Conservation (phyloP, 2,113 vertebrate species). For the Pelobates fuscus region DNA sequence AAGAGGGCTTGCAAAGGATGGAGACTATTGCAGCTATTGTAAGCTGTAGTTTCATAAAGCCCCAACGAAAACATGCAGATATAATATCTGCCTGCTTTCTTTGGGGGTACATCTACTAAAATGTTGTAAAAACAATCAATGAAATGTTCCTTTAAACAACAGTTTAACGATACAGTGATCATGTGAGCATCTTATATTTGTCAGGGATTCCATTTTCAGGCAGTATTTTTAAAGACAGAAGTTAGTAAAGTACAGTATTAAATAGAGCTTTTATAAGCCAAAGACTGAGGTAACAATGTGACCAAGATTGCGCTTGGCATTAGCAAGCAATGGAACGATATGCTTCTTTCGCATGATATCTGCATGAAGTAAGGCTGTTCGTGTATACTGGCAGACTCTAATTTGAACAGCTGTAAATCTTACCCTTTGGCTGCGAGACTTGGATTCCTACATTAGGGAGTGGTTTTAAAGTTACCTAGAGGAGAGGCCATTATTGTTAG, state of each 20-base stretch:
- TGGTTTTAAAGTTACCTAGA: not conserved
- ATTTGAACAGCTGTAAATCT: constrained; percentile 43
- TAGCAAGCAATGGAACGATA: constrained; percentile 1
- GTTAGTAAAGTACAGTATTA: constrained; percentile 8
- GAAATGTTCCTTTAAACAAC: no score
- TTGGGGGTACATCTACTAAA: no score
- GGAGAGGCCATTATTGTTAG: not conserved
- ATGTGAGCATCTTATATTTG: not conserved
- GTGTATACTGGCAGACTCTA: constrained; percentile 28
- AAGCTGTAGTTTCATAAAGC: no score
- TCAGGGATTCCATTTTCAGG: constrained; percentile 10
- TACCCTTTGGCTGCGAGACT: constrained; percentile 14
- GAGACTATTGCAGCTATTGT: no score
- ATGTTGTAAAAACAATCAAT: no score
- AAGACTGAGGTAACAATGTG: no score
- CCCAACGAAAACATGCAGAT: no score
- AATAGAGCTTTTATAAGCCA: constrained; percentile 10
- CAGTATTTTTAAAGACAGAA: not conserved
- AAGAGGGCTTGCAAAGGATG: no score
- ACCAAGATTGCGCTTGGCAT: constrained; percentile 23
- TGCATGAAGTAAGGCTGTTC: constrained; percentile 35
- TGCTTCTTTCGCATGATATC: constrained; percentile 1
- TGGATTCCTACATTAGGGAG: constrained; percentile 26
- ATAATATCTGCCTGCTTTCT: no score
- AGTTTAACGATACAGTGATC: no score